Percentiles rank a stretch among this genome's conserved stretches.
Conservation (phyloP, 35 echinoderm and acorn worm genomes). For the Hemicentrotus pulcherrimus region DNA sequence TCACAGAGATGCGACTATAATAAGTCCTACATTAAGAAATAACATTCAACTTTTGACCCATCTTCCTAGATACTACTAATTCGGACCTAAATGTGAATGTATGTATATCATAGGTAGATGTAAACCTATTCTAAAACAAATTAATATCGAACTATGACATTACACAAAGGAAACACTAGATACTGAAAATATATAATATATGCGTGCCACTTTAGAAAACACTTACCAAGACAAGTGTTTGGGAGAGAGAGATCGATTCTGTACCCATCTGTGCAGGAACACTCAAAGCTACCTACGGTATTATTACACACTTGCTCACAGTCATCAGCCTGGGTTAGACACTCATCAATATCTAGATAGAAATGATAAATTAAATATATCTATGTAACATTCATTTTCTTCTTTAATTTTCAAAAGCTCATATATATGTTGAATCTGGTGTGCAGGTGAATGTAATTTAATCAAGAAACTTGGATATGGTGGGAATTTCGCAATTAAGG, state of each 20-base stretch:
- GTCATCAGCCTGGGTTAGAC: slow-evolving; percentile 45
- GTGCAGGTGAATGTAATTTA: too few relatives aligned
- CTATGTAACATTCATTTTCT: not conserved
- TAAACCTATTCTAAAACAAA: not conserved
- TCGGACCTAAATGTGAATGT: not conserved
- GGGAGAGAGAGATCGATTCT: slow-evolving; percentile 54
- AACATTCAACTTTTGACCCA: too few relatives aligned
- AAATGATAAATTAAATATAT: not conserved
- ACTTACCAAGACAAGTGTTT: slow-evolving; percentile 75
- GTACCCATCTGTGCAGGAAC: slow-evolving; percentile 64
- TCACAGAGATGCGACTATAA: too few relatives aligned
- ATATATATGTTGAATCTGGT: too few relatives aligned
- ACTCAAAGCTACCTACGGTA: slow-evolving; percentile 59
- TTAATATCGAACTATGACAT: too few relatives aligned
- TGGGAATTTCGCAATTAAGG: too few relatives aligned
- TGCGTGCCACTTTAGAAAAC: not conserved
- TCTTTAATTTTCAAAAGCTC: too few relatives aligned
- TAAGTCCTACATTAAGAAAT: too few relatives aligned
- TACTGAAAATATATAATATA: too few relatives aligned
- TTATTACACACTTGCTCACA: slow-evolving; percentile 70
- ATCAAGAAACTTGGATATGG: too few relatives aligned
- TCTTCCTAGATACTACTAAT: not conserved
- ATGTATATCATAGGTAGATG: not conserved
- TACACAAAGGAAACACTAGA: too few relatives aligned
- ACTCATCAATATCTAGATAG: slow-evolving; percentile 30